Percentiles rank a stretch among this genome's conserved stretches.
phyloP scores from a whole-genome alignment of 1,140 invertebrate species.

The Microplitis demolitor region DNA sequence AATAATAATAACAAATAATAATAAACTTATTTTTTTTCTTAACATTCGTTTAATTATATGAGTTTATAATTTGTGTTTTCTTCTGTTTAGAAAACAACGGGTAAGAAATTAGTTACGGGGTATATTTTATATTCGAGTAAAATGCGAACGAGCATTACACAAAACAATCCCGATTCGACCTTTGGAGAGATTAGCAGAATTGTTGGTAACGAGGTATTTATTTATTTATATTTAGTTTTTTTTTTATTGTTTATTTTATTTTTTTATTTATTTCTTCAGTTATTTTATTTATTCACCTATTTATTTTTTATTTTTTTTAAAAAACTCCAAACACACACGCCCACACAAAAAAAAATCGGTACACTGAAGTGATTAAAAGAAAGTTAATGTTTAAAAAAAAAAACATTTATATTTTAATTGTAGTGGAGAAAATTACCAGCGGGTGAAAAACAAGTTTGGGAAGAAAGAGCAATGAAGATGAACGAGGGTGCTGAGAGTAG shows the following conservation, averaged over 20 bases:
- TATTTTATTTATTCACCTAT: slow-evolving; percentile 29
- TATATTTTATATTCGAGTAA: slow-evolving; percentile 99
- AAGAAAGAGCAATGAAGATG: slow-evolving; percentile 85
- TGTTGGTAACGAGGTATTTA: slow-evolving; percentile 87
- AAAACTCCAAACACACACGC: background rate
- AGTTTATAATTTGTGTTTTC: slow-evolving; percentile 56
- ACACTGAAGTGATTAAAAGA: background rate
- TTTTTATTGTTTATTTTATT: slow-evolving; percentile 31
- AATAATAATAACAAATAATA: no score
- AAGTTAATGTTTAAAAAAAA: background rate
- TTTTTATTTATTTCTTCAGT: slow-evolving; percentile 31
- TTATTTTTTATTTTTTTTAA: slow-evolving; percentile 8
- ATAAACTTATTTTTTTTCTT: slow-evolving; percentile 8
- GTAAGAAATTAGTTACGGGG: slow-evolving; percentile 91
- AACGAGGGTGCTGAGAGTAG: slow-evolving; percentile 75
- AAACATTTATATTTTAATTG: slow-evolving; percentile 34
- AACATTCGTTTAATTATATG: background rate
- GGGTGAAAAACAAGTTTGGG: slow-evolving; percentile 89
- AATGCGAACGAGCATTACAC: slow-evolving; percentile 85
- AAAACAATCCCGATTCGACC: slow-evolving; percentile 89
- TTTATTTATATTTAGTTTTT: slow-evolving; percentile 39
- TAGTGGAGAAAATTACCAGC: slow-evolving; percentile 90
- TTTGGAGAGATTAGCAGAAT: slow-evolving; percentile 98
- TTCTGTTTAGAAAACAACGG: slow-evolving; percentile 72
- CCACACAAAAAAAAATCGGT: background rate